Percentiles rank a stretch among this genome's conserved stretches.
Conservation (phyloP, 2,113 vertebrate species). For the Typhlomys cinereus region DNA sequence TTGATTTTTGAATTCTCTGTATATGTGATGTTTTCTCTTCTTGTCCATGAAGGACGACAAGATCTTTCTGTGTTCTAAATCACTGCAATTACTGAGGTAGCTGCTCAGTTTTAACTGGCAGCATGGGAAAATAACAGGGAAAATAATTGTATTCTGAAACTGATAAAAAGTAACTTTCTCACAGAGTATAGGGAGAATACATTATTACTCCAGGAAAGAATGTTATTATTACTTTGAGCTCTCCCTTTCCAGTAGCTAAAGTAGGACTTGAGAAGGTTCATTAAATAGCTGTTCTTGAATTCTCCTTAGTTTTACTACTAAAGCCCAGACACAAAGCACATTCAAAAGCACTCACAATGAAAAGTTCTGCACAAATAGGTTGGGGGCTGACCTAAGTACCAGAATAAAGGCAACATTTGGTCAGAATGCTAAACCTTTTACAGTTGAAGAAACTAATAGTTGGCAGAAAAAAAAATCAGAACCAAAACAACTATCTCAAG, state of each 20-base stretch:
- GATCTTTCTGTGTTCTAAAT: slow-evolving; percentile 39
- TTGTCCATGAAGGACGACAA: not conserved
- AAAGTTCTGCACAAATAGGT: slow-evolving; percentile 14
- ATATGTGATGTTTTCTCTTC: not conserved
- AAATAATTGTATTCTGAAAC: not conserved
- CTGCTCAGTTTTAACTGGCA: not conserved
- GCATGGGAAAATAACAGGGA: not conserved
- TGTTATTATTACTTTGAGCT: not conserved
- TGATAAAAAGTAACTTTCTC: slow-evolving; percentile 28
- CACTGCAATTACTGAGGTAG: not conserved
- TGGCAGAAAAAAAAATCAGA: not conserved
- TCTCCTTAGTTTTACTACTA: slow-evolving; percentile 1
- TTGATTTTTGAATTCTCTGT: not conserved
- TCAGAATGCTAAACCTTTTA: not conserved
- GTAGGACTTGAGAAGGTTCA: slow-evolving; percentile 49
- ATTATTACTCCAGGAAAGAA: slow-evolving; percentile 36
- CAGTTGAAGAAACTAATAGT: not conserved
- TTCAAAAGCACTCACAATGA: slow-evolving; percentile 29
- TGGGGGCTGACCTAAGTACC: not conserved
- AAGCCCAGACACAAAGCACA: not conserved
- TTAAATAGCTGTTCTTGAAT: slow-evolving; percentile 52
- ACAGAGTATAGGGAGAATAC: slow-evolving; percentile 17
- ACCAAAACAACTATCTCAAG: not conserved
- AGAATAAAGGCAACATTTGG: not conserved
- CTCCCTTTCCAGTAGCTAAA: not conserved